Evolutionary conservation across 2,888 invertebrate genomes (phyloP), one percentile per base, ranked within the genome.

Genomic region (Zaprionus bogoriensis): DNA sequence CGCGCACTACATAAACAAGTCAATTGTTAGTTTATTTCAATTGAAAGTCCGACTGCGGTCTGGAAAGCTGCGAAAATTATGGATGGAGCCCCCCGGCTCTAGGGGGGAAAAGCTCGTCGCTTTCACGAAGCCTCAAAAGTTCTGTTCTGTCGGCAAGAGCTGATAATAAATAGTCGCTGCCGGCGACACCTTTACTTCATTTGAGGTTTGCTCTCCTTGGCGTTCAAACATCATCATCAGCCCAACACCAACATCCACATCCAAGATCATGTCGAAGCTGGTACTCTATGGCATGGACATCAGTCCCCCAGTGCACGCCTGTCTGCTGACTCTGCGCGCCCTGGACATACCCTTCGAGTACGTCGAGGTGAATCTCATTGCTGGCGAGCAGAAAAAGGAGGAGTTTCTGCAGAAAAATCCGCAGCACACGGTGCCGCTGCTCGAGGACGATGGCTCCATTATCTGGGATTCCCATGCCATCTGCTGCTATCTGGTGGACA

Each of bases 251-350:
- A 28, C 2, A 10, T 14, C 17, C 14, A 7, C 17, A 36, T 36
- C 32, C 14, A 36, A 36, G 32, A 60, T 1, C n/a, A 78, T 79
- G 78, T 50, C 84, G 5, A 86, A 62, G 22, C 38, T 87, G 1
- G 48, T 82, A 19, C 67, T 89, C 1, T 89, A 89, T 44, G 89
- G 89, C 3, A 32, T 59, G 3, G 72, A 78, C 28, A 25, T 74
- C 0, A 94, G 94, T 75, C 91, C 93, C 0, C 94, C 94, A n/a
- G 94, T 94, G 87, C 91, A 94, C 9, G 89, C 92, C 0, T 94
- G 93, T 6, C 89, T 93, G 32, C 88, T 95, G 32, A 91, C 93
- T 0, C 93, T 94, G 2, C 93, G 93, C 63, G 93, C 93, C 6
- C 70, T 95, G 4, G 93, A 93, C 0, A 88, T 95, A 27, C 92